phyloP scores from a whole-genome alignment of 2,888 invertebrate genomes.

The Dryobota labecula region DNA sequence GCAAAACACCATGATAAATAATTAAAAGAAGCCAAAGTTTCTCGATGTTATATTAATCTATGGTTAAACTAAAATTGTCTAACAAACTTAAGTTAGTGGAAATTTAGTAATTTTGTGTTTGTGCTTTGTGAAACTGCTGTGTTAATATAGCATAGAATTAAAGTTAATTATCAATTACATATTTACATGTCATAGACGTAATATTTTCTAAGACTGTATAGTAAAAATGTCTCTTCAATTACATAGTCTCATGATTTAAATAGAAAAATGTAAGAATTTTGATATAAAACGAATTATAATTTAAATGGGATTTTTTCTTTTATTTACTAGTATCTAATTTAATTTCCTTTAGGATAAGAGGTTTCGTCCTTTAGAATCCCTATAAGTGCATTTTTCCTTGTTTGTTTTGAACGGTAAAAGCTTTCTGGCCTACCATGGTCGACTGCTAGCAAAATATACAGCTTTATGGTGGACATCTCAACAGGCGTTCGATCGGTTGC shows the following conservation, averaged over 20 bases:
- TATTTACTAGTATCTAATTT: not conserved
- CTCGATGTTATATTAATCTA: constrained; percentile 50
- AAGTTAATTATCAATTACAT: constrained; percentile 65
- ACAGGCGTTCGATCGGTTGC: not conserved
- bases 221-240: constrained; percentile 68
- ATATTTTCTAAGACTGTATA: constrained; percentile 71
- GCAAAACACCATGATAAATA: constrained; percentile 24
- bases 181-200: constrained; percentile 68
- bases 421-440: not conserved
- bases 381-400: not conserved
- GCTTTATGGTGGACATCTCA: too few species aligned
- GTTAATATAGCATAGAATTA: constrained; percentile 61
- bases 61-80: constrained; percentile 29
- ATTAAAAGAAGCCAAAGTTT: constrained; percentile 54
- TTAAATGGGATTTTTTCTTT: constrained; percentile 56
- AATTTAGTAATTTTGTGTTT: constrained; percentile 61
- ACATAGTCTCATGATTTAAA: constrained; percentile 66
- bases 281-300: constrained; percentile 72
- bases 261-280: constrained; percentile 68
- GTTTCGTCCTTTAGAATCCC: not conserved
- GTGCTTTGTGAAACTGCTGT: constrained; percentile 68
- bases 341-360: not conserved
- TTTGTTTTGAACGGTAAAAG: not conserved
- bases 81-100: constrained; percentile 51
- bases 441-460: not conserved